Percentiles rank a stretch among this genome's conserved stretches.
Conservation (phyloP, 2,888 invertebrate species). For the Arge pagana region DNA sequence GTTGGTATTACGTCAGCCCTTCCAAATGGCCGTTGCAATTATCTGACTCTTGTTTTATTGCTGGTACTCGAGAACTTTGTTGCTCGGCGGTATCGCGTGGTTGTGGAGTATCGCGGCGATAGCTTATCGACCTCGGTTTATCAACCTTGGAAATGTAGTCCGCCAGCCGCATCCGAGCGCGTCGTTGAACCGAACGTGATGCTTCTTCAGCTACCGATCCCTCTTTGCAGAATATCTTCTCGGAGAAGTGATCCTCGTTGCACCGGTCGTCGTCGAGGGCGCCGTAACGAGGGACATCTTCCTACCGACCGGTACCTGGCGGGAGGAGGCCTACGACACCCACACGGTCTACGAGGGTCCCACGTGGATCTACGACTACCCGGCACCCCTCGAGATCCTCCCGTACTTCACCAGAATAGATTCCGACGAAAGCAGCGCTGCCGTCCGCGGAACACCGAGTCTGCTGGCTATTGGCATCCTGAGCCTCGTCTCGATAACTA, state of each 20-base stretch:
- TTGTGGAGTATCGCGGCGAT: too few species aligned
- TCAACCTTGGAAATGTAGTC: too few species aligned
- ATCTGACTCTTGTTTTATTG: too few species aligned
- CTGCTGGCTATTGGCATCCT: neutral
- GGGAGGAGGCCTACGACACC: conserved; percentile 60
- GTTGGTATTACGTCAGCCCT: too few species aligned
- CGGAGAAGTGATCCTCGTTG: conserved; percentile 74
- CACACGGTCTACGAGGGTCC: conserved; percentile 62
- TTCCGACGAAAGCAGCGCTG: neutral
- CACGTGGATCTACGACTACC: conserved; percentile 64
- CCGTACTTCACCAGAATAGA: conserved; percentile 64
- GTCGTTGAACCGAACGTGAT: too few species aligned
- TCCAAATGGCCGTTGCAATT: too few species aligned
- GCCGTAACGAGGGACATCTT: conserved; percentile 69
- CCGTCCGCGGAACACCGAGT: neutral
- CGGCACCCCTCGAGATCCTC: conserved; percentile 67
- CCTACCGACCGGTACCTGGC: conserved; percentile 74
- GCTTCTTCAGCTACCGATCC: too few species aligned
- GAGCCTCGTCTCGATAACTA: neutral
- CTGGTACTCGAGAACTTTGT: too few species aligned
- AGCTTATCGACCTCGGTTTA: too few species aligned
- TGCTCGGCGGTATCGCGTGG: too few species aligned
- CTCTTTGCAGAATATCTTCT: conserved; percentile 70
- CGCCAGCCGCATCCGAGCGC: too few species aligned
- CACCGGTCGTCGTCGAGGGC: conserved; percentile 70